Evolutionary conservation across 2,888 invertebrate species (phyloP).

Genomic region (Ceraclea dissimilis): DNA sequence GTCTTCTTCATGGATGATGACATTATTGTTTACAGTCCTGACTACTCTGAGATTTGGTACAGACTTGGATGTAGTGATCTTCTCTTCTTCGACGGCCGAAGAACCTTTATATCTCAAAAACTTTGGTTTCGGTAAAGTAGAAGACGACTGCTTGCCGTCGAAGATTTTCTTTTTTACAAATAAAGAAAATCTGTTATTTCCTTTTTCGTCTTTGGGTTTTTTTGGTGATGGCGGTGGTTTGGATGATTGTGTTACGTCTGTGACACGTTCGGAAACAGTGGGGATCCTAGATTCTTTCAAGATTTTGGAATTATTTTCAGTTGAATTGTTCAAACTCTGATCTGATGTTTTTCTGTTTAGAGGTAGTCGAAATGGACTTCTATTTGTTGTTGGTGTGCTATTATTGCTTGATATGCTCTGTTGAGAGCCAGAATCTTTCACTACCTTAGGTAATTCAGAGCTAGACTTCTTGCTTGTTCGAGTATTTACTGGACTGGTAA

Average conservation of each 20-base stretch:
- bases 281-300: too few relatives aligned
- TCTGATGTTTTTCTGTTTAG: too few relatives aligned
- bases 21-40: slow-evolving; percentile 21
- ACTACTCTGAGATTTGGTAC: slow-evolving; percentile 13
- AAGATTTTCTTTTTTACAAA: slow-evolving; percentile 2
- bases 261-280: too few relatives aligned
- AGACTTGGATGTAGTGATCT: slow-evolving; percentile 8
- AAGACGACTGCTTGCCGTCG: slow-evolving; percentile 5
- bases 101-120: slow-evolving; percentile 9
- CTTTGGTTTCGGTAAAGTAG: not conserved
- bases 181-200: slow-evolving; percentile 7
- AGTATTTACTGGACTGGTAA: not conserved
- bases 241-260: too few relatives aligned
- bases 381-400: too few relatives aligned
- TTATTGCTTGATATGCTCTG: too few relatives aligned
- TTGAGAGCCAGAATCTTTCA: not conserved
- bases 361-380: too few relatives aligned
- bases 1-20: slow-evolving; percentile 9
- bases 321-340: too few relatives aligned
- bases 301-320: too few relatives aligned
- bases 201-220: slow-evolving; percentile 6
- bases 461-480: slow-evolving; percentile 5
- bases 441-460: not conserved
- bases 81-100: not conserved
- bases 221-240: not conserved